Base-by-base conservation (phyloP, 2,888 invertebrate genomes). In the Mesorhabditis sp. region DNA sequence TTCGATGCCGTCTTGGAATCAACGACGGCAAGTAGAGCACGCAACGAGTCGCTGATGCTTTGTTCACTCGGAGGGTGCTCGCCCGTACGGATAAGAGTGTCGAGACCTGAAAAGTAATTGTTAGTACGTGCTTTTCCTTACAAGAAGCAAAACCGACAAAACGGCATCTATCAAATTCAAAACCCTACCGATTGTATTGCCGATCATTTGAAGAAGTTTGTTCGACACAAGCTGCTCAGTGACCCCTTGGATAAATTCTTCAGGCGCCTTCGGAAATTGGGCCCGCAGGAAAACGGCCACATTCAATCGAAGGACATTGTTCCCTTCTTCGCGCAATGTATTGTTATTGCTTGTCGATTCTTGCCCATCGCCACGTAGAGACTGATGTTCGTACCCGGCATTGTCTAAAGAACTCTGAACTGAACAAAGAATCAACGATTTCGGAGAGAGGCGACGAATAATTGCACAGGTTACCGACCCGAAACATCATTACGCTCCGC, bases 1-100 rank as follows among this genome's bases (percentile, higher is more conserved):
- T 89, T 87, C 70, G 91, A 90, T 0, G 92, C 90, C 69, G 89
- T 89, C 67, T 87, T 86, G 45, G 84, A 77, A 5, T 80, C 87
- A 4, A 96, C 86, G 0, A 92, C 93, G 15, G 91, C 92, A 50
- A 94, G 90, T 5, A 96, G 87, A 0, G 95, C 94, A 83, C 91
- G 90, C 70, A 96, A 90, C 42, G 92, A 90, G 61, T 90, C 89
- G 2, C 92, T 90, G 71, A 93, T 86, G 0, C 91, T 91, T 45
- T 87, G 86, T 64, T 90, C 65, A 7, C 69, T 69, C 5, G 80
- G 74, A 1, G 84, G 84, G 71, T 77, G 79, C 67, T 84, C 82
- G 5, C 65, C 71, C 4, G 83, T 84, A 5, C 83, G 75, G 10
- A 84, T 76, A 4, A 84, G 70, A 66, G 77, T 73, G 13, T 82